Percentiles rank a stretch among this genome's conserved stretches.
phyloP scores from a whole-genome alignment of 2,113 vertebrate species.

The Holacanthus passer region DNA sequence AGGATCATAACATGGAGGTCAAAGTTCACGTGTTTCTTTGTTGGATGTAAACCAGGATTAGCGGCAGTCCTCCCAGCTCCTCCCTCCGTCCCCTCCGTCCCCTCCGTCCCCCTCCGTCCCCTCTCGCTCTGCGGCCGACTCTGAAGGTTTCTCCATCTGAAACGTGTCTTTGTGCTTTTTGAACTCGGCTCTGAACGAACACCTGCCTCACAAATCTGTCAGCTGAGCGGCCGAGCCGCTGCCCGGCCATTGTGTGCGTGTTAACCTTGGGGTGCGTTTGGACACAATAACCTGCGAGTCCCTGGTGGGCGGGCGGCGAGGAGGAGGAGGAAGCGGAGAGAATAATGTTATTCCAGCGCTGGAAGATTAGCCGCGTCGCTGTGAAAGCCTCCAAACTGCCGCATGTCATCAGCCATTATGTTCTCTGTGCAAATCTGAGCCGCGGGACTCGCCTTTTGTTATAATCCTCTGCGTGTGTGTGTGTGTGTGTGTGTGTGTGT shows the following conservation, averaged over 20 bases:
- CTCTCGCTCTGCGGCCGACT: not conserved
- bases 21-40: conserved; percentile 26
- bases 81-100: too few relatives aligned
- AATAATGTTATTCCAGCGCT: conserved; percentile 51
- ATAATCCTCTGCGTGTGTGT: conserved; percentile 39
- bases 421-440: conserved; percentile 45
- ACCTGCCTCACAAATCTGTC: conserved; percentile 18
- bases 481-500: conserved; percentile 15
- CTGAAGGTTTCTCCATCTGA: not conserved
- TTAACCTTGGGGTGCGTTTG: conserved; percentile 40
- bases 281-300: conserved; percentile 41
- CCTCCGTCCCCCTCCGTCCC: not conserved
- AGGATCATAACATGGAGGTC: conserved; percentile 8
- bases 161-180: conserved; percentile 1
- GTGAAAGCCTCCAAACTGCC: conserved; percentile 55
- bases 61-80: not conserved
- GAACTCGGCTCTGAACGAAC: not conserved
- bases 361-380: conserved; percentile 57
- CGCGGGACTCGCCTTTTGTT: conserved; percentile 58
- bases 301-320: conserved; percentile 36
- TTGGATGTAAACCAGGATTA: conserved; percentile 37
- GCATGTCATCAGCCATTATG: conserved; percentile 60
- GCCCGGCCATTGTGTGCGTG: conserved; percentile 26
- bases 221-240: not conserved
- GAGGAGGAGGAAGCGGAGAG: conserved; percentile 16